Evolutionary conservation across 2,888 invertebrate genomes (phyloP).

Genomic region (Parapristionchus giblindavisi): DNA sequence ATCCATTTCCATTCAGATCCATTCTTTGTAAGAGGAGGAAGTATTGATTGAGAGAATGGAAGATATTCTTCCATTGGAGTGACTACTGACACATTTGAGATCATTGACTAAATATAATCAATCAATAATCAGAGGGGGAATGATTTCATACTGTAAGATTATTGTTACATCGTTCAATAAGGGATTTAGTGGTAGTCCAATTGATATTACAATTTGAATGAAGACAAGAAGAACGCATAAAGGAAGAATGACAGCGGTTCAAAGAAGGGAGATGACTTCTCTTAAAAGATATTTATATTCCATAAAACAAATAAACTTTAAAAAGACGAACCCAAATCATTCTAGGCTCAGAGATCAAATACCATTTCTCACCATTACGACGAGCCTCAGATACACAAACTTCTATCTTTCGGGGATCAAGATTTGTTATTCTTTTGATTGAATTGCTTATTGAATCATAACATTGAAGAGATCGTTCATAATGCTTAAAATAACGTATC

Average conservation of each 20-base stretch:
- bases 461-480: slow-evolving; percentile 1
- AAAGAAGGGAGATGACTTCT: neutral
- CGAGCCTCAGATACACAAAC: neutral
- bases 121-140: neutral
- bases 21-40: neutral
- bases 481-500: neutral
- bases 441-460: neutral
- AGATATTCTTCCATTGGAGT: neutral
- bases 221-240: neutral
- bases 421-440: neutral
- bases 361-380: neutral
- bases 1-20: slow-evolving; percentile 4
- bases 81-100: neutral
- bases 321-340: neutral
- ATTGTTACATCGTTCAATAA: slow-evolving; percentile 12
- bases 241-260: neutral
- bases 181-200: neutral
- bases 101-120: neutral
- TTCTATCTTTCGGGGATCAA: neutral
- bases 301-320: neutral
- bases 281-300: neutral
- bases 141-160: no score
- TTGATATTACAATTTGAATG: slow-evolving; percentile 4
- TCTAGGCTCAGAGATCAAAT: neutral
- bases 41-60: slow-evolving; percentile 4